Evolutionary conservation across 2,797 vertebrate species (phyloP).

Genomic region (Sitta carolinensis): DNA sequence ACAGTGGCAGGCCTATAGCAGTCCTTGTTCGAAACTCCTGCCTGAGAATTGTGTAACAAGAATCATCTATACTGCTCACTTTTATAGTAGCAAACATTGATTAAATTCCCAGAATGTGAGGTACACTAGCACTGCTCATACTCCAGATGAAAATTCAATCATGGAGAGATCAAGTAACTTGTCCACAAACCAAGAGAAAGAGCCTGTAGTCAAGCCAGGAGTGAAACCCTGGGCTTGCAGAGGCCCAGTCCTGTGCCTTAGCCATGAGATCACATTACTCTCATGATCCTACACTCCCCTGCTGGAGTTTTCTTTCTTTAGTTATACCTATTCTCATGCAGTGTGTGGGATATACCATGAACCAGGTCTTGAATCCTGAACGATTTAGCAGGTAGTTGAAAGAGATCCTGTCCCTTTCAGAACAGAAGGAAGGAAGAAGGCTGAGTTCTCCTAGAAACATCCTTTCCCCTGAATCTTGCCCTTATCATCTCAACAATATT

Average conservation of each 20-base stretch:
- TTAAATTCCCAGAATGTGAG: not conserved
- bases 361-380: not conserved
- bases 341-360: not conserved
- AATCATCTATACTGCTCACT: not conserved
- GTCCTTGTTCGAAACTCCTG: not conserved
- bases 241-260: not conserved
- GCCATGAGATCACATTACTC: not conserved
- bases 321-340: not conserved
- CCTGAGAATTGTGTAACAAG: not conserved
- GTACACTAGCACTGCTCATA: not conserved
- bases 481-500: not conserved
- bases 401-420: constrained; percentile 1
- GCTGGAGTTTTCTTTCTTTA: not conserved
- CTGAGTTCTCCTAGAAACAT: constrained; percentile 21
- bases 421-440: constrained; percentile 38
- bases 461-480: not conserved
- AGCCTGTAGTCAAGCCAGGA: not conserved
- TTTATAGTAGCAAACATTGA: not conserved
- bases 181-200: not conserved
- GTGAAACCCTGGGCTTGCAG: not conserved
- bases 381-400: not conserved
- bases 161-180: not conserved
- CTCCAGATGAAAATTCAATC: not conserved
- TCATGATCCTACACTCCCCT: not conserved
- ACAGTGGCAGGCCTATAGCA: not conserved